Evolutionary conservation across 2,888 invertebrate species (phyloP).

Genomic region (Mesodorylaimus sp.): DNA sequence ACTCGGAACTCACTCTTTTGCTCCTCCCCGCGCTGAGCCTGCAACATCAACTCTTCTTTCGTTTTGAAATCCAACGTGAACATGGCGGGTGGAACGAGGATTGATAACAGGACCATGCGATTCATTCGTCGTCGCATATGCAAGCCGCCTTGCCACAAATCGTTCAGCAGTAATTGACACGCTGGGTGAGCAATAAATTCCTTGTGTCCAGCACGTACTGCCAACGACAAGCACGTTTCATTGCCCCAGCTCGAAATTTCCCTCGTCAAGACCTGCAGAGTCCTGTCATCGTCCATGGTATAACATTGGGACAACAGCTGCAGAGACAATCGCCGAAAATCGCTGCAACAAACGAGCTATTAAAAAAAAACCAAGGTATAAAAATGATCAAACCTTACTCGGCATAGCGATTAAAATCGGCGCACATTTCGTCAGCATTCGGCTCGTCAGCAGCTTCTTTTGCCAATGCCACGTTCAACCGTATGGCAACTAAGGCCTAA

Average conservation of each 20-base stretch:
- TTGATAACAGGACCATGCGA: constrained; percentile 73
- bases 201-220: constrained; percentile 71
- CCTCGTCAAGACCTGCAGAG: constrained; percentile 77
- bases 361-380: no score
- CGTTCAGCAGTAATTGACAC: constrained; percentile 60
- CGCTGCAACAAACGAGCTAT: no score
- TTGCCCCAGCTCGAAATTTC: constrained; percentile 90
- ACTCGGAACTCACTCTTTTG: constrained; percentile 49
- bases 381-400: constrained; percentile 69
- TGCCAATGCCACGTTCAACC: constrained; percentile 89
- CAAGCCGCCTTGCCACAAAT: constrained; percentile 93
- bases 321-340: no score
- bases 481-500: constrained; percentile 58
- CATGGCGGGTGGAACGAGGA: constrained; percentile 65
- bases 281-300: constrained; percentile 79
- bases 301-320: constrained; percentile 84
- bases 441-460: constrained; percentile 94
- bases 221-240: constrained; percentile 79
- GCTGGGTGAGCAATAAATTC: constrained; percentile 33
- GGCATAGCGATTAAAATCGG: constrained; percentile 70
- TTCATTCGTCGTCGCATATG: no score
- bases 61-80: constrained; percentile 84
- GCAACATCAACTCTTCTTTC: constrained; percentile 83
- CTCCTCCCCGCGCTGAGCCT: constrained; percentile 95
- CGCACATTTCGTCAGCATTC: constrained; percentile 86